phyloP scores from a whole-genome alignment of 2,888 invertebrate genomes.

The Drosophila maculinotata region DNA sequence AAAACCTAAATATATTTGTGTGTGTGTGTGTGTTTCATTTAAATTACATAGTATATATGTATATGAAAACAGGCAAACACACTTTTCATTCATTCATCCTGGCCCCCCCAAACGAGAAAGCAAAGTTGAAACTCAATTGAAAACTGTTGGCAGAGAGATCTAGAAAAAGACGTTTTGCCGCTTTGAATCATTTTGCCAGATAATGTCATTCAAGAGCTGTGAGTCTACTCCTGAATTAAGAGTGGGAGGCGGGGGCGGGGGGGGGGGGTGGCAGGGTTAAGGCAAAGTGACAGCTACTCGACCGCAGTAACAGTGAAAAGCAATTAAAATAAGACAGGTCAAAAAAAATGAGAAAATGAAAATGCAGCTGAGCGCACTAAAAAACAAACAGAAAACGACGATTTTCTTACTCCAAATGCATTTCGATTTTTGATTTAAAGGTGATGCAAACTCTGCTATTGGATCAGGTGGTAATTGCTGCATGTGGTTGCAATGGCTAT shows the following conservation, averaged over 20 bases:
- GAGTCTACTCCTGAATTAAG: conserved; percentile 4
- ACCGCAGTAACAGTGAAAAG: conserved; percentile 72
- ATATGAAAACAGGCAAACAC: conserved; percentile 14
- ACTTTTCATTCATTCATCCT: conserved; percentile 42
- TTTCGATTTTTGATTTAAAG: conserved; percentile 27
- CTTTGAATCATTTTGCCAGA: conserved; percentile 16
- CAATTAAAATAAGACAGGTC: conserved; percentile 69
- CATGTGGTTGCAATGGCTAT: conserved; percentile 12
- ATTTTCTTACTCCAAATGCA: conserved; percentile 9
- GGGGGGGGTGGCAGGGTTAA: conserved; percentile 10
- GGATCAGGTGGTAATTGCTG: conserved; percentile 16
- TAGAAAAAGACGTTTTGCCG: conserved; percentile 11
- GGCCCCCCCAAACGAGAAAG: not conserved
- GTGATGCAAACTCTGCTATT: not conserved
- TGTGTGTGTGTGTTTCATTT: conserved; percentile 49
- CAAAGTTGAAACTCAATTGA: conserved; percentile 41
- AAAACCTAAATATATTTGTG: conserved; percentile 25
- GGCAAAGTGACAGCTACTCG: conserved; percentile 31
- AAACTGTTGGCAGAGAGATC: conserved; percentile 8
- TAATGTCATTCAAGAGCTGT: conserved; percentile 32
- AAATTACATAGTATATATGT: conserved; percentile 42
- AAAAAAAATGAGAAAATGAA: conserved; percentile 21
- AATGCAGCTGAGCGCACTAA: not conserved
- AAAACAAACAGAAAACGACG: conserved; percentile 1
- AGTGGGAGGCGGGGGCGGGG: not conserved